These are phyloP conservation scores for Epicampocera succincta DNA, from an alignment of 2,888 invertebrate species.

Conservation along the genomic window DNA sequence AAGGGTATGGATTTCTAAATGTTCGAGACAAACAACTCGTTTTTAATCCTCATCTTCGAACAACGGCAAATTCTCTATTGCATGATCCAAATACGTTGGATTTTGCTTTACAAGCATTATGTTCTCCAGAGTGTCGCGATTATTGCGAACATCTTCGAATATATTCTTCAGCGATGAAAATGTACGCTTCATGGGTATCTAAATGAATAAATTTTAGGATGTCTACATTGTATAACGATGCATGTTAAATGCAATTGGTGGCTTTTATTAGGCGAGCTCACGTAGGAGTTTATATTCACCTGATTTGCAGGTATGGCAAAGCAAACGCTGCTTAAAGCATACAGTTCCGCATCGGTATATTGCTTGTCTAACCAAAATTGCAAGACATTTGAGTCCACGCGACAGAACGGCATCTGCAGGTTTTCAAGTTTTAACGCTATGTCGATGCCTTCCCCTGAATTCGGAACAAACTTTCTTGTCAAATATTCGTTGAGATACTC, in stretches of 20 bases:
- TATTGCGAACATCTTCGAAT: neutral
- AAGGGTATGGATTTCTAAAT: too few species aligned
- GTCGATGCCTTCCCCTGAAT: neutral
- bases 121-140: neutral
- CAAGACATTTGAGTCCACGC: slow-evolving; percentile 1
- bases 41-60: neutral
- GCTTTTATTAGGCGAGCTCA: too few species aligned
- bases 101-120: neutral
- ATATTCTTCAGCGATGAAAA: neutral
- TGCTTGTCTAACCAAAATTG: slow-evolving; percentile 40
- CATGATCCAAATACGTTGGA: neutral
- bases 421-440: neutral
- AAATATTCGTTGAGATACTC: too few species aligned
- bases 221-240: too few species aligned
- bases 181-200: neutral
- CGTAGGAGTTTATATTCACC: neutral
- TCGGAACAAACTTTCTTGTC: too few species aligned
- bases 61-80: neutral
- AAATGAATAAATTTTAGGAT: neutral
- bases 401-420: neutral
- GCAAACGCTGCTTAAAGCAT: slow-evolving; percentile 30
- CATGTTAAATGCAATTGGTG: too few species aligned
- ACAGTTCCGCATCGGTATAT: slow-evolving; percentile 28
- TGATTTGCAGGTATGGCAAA: slow-evolving; percentile 20
- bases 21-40: too few species aligned